phyloP scores from a whole-genome alignment of 2,888 invertebrate genomes.

The Parnassius smintheus region DNA sequence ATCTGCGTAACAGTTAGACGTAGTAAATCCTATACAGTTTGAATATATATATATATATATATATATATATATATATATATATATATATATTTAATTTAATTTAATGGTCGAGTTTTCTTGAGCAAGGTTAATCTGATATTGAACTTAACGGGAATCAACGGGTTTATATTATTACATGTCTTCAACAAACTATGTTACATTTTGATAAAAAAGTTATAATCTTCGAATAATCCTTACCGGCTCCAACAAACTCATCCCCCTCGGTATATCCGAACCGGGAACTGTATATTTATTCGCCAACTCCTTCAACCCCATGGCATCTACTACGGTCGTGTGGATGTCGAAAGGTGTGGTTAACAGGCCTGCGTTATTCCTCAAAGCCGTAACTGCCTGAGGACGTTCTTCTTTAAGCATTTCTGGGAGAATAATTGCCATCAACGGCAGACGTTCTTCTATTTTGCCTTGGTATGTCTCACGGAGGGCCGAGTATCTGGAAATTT shows the following conservation, averaged over 20 bases:
- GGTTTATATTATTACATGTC: too few relatives aligned
- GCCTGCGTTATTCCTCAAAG: slow-evolving; percentile 83
- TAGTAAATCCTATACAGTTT: too few relatives aligned
- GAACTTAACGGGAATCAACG: too few relatives aligned
- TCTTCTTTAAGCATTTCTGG: slow-evolving; percentile 85
- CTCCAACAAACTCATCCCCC: slow-evolving; percentile 38
- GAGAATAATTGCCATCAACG: slow-evolving; percentile 90
- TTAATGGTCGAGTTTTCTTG: too few relatives aligned
- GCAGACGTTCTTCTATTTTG: slow-evolving; percentile 93
- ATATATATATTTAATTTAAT: too few relatives aligned
- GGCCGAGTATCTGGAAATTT: slow-evolving; percentile 31
- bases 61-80: too few relatives aligned
- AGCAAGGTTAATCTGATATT: too few relatives aligned
- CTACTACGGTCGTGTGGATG: slow-evolving; percentile 84
- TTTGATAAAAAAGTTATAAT: too few relatives aligned
- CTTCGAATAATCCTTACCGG: slow-evolving; percentile 28
- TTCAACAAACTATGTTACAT: too few relatives aligned
- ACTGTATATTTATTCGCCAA: slow-evolving; percentile 31
- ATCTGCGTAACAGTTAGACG: too few relatives aligned
- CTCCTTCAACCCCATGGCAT: slow-evolving; percentile 33
- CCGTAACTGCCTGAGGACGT: slow-evolving; percentile 81
- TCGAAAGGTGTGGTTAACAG: slow-evolving; percentile 92
- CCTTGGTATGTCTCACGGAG: slow-evolving; percentile 65
- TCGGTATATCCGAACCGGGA: slow-evolving; percentile 29
- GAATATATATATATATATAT: too few relatives aligned